phyloP scores from a whole-genome alignment of 2,797 vertebrate species.

The Girardinus metallicus region DNA sequence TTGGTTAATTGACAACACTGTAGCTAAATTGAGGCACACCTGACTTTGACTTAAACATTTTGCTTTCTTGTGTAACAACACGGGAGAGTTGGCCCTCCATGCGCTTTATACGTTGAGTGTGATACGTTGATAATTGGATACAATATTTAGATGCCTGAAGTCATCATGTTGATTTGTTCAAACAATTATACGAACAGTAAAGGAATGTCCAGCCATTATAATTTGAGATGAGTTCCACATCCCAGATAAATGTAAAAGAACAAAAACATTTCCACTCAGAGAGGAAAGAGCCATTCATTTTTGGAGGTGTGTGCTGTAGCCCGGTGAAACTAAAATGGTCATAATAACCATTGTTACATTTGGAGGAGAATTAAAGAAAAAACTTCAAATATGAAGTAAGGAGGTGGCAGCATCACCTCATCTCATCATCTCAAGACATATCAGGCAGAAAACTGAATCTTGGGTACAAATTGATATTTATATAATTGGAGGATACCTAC shows the following conservation, averaged over 20 bases:
- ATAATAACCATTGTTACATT: not conserved
- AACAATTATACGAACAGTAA: not conserved
- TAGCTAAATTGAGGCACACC: not conserved
- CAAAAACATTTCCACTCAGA: not conserved
- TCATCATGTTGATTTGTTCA: not conserved
- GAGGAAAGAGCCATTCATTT: not conserved
- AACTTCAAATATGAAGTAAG: no score
- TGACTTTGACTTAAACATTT: not conserved
- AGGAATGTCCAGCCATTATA: not conserved
- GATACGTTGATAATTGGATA: not conserved
- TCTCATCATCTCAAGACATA: not conserved
- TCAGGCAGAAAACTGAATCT: not conserved
- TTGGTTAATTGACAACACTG: not conserved
- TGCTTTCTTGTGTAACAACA: not conserved
- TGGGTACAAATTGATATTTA: not conserved
- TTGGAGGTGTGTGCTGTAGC: not conserved
- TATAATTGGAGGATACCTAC: not conserved
- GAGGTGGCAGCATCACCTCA: no score
- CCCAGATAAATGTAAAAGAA: not conserved
- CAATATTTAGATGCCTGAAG: not conserved
- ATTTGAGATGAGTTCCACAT: no score
- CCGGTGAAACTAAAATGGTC: not conserved
- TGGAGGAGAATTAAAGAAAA: not conserved
- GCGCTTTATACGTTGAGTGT: no score
- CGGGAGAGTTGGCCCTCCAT: not conserved